Conservation (phyloP, 2,113 vertebrate genomes). For the Herpetotheres cachinnans region DNA sequence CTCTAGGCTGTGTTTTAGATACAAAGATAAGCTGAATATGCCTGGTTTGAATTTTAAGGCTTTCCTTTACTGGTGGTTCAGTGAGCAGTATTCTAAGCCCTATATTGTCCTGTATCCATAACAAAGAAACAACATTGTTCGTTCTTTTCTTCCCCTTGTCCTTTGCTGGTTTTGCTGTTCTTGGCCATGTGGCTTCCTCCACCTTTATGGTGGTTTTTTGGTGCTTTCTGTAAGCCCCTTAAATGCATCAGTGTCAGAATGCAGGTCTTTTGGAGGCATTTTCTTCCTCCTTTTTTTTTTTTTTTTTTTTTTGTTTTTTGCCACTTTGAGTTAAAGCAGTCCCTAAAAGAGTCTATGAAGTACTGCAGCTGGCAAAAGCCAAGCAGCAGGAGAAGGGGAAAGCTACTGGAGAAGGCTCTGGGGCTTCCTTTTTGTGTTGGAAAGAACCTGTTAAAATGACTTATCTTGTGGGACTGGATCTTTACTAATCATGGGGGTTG, state of each 20-base stretch:
- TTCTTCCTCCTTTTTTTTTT: not conserved
- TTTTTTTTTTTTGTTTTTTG: not conserved
- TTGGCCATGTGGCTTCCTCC: not conserved
- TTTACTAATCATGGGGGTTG: not conserved
- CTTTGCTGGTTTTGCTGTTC: not conserved
- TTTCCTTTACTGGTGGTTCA: not conserved
- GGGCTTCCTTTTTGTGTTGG: not conserved
- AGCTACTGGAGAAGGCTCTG: not conserved
- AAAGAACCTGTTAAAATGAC: not conserved
- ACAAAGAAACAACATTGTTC: not conserved
- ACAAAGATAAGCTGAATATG: not conserved
- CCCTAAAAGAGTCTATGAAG: accelerated
- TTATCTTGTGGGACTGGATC: not conserved
- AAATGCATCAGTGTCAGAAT: not conserved
- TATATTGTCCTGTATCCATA: accelerated
- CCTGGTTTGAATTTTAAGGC: not conserved
- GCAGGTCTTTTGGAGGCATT: not conserved
- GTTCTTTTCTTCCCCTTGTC: accelerated
- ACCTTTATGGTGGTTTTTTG: not conserved
- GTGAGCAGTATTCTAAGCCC: not conserved
- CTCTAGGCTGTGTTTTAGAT: not conserved
- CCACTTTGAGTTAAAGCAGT: not conserved
- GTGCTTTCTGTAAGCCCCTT: not conserved
- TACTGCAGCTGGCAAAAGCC: not conserved
- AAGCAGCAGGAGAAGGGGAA: not conserved